Evolutionary conservation across 2,888 invertebrate genomes (phyloP), one percentile per base, ranked within the genome.

Genomic region (Perizoma affinitatum): DNA sequence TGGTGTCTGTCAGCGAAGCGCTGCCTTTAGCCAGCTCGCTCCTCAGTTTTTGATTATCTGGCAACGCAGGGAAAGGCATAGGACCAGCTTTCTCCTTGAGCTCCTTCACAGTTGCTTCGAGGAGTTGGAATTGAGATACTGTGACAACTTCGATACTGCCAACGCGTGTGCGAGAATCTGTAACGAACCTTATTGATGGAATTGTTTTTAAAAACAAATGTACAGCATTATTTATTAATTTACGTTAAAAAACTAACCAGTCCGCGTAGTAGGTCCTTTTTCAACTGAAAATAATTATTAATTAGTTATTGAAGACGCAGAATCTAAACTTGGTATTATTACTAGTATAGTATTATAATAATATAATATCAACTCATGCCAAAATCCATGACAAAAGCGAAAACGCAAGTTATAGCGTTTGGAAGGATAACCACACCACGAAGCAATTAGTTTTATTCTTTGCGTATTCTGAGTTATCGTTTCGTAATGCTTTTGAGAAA

Each of bases 141-240:
- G 90, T 85, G 59, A 90, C 90, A 38, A 90, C 86, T 8, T 86
- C 87, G 33, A 90, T 86, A 65, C 81, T 82, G 6, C 79, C 81
- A 4, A 76, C 71, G 7, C 82, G 77, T 0, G 68, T 50, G 4
- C 67, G 73, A 6, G 72, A 58, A 47, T 63, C 76, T 76, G 45
- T 3, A 22, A 22, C 22, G 22, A 22, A 22, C 22, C 22, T 2
- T 22, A 22, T 22, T 22, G 22, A 22, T 22, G 22, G 22, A 22
- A 22, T 1, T 3, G 1, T 22, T 22, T 22, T 22, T 22, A 3
- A 22, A 22, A 22, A 22, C 22, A 22, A n/a, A 22, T 22, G 22
- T 22, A 1, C 3, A 22, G 22, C 22, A 22, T 34, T 41, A 8
- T 22, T 22, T 4, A 38, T 11, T 11, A 11, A 35, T n/a, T 40